Percentiles rank a stretch among this genome's conserved stretches.
Evolutionary conservation across 2,888 invertebrate genomes (phyloP).

Genomic region (Ophion obscuratus): DNA sequence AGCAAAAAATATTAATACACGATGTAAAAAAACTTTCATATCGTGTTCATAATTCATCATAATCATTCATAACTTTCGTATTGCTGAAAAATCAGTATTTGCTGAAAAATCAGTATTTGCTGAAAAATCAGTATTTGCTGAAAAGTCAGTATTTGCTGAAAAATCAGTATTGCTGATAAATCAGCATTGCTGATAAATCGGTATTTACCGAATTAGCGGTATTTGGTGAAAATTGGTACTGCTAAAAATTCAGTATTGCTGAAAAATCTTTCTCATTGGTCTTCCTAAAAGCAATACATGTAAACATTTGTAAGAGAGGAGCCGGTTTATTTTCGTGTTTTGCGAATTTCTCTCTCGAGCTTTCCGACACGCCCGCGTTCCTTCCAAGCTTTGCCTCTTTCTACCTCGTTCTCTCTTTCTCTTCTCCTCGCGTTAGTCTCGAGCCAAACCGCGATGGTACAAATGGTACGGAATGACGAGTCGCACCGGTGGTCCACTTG

Average conservation of each 20-base stretch:
- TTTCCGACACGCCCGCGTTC: slow-evolving; percentile 27
- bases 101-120: background rate
- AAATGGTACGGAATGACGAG: slow-evolving; percentile 6
- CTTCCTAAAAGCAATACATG: background rate
- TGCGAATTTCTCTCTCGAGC: slow-evolving; percentile 33
- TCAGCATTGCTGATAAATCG: background rate
- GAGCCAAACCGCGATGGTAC: slow-evolving; percentile 28
- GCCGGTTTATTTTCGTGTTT: slow-evolving; percentile 38
- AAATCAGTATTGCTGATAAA: background rate
- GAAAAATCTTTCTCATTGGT: background rate
- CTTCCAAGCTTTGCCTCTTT: slow-evolving; percentile 9
- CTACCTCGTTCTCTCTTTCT: slow-evolving; percentile 24
- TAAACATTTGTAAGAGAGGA: background rate
- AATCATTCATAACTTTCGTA: no score
- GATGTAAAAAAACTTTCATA: background rate
- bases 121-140: background rate
- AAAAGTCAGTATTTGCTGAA: background rate
- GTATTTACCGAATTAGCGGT: background rate
- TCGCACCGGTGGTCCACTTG: slow-evolving; percentile 64
- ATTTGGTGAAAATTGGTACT: background rate
- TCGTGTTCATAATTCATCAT: no score
- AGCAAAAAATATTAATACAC: background rate
- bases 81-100: background rate
- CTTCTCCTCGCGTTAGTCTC: slow-evolving; percentile 28
- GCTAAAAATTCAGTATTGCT: background rate